phyloP scores from a whole-genome alignment of 2,797 vertebrate species.

The Lophius americanus region DNA sequence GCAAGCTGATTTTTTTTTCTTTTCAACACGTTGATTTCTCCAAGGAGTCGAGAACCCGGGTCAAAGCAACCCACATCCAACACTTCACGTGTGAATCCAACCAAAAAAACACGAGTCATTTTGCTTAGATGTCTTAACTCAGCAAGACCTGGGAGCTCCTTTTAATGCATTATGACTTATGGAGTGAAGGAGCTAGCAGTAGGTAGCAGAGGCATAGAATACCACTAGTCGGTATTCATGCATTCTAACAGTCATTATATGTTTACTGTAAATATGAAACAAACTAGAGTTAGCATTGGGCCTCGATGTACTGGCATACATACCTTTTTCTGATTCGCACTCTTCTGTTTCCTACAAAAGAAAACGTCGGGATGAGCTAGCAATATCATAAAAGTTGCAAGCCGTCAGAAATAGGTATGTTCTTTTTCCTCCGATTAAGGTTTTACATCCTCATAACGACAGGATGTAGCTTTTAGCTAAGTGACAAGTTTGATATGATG shows the following conservation, averaged over 20 bases:
- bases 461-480: neutral
- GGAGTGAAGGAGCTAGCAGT: slow-evolving; percentile 7
- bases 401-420: too few relatives aligned
- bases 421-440: too few relatives aligned
- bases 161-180: slow-evolving; percentile 13
- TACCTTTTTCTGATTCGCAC: slow-evolving; percentile 97
- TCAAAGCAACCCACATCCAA: slow-evolving; percentile 14
- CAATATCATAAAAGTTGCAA: neutral
- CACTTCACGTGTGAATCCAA: neutral
- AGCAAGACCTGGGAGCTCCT: slow-evolving; percentile 11
- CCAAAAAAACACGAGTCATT: slow-evolving; percentile 9
- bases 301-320: slow-evolving; percentile 74
- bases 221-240: slow-evolving; percentile 12
- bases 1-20: slow-evolving; percentile 2
- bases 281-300: slow-evolving; percentile 40
- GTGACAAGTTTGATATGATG: too few relatives aligned
- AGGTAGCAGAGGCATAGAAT: slow-evolving; percentile 27
- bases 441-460: too few relatives aligned
- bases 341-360: slow-evolving; percentile 89
- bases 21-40: slow-evolving; percentile 14
- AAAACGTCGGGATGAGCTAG: slow-evolving; percentile 21
- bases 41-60: neutral
- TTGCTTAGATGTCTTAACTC: slow-evolving; percentile 27
- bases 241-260: slow-evolving; percentile 27
- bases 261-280: slow-evolving; percentile 31